These are phyloP conservation scores for Sitta europaea DNA, from an alignment of 2,113 vertebrate genomes.

Conservation along the genomic window DNA sequence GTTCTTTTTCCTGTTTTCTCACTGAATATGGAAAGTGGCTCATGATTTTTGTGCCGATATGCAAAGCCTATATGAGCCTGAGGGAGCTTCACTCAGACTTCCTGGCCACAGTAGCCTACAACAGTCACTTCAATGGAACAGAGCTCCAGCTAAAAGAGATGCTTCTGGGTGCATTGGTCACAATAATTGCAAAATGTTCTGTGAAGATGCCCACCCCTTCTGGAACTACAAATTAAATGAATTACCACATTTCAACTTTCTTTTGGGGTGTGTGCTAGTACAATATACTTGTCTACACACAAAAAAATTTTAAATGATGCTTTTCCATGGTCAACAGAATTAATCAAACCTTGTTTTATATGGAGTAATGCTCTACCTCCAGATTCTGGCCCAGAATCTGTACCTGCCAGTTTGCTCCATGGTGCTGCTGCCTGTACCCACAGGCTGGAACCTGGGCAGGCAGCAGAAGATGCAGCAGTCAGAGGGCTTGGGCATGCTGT, in stretches of 20 bases:
- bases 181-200: not conserved
- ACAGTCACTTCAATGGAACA: not conserved
- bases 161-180: not conserved
- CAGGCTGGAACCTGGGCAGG: rapidly evolving
- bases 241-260: not conserved
- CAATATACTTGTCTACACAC: not conserved
- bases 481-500: not conserved
- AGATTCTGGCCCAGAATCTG: not conserved
- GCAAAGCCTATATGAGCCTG: not conserved
- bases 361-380: not conserved
- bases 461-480: not conserved
- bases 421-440: not conserved
- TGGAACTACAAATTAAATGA: not conserved
- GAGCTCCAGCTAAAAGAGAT: not conserved
- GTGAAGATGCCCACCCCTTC: not conserved
- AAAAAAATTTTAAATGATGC: not conserved
- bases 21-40: conserved; percentile 16
- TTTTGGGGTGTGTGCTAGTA: not conserved
- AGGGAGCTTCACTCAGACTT: not conserved
- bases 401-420: not conserved
- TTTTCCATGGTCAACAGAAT: not conserved
- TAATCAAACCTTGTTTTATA: not conserved
- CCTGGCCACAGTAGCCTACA: not conserved
- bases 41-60: conserved; percentile 3
- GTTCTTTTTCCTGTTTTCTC: conserved; percentile 59